Evolutionary conservation across 1,140 invertebrate genomes (phyloP), one percentile per base, ranked within the genome.

Genomic region (Euwallacea fornicatus): DNA sequence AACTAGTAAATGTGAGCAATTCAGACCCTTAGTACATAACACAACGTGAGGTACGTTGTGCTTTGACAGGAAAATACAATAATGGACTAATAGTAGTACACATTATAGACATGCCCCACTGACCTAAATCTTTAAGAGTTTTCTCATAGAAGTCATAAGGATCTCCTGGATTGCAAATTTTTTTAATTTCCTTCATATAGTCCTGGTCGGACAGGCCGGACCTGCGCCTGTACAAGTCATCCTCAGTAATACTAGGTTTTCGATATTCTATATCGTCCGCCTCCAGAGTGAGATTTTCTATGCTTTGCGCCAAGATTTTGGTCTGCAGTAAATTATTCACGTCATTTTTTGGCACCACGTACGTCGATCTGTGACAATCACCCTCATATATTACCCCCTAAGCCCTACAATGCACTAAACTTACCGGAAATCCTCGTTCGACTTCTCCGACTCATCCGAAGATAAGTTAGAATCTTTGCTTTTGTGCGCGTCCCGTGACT

Each of bases 101-200:
- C 0, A 50, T 10, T 50, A 46, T 46, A 50, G 13, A 50, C 13
- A 50, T 33, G 2, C 46, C 46, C 46, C 9, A 50, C 46, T 13
- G 11, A 71, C 69, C 69, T 62, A 72, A 68, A 63, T 67, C 71
- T 21, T 62, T 66, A 15, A 67, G 16, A 10, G 71, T 75, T 61
- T 71, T 75, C 42, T 91, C 88, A 83, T 96, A 98, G 72, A 93
- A 89, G 43, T 88, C 82, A 74, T 91, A 87, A 0, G 93, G 93
- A 83, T 95, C 88, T 50, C 88, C 88, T 2, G 84, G 83, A 77
- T 92, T 91, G 74, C 92, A 94, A 75, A 94, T 90, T 78, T 88
- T 84, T 81, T 87, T 84, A 75, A 99, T 85, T 79, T 95, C 93
- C 46, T 88, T 91, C 11, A 98, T 89, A 83, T 97, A 92, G 69